These are phyloP conservation scores for Dryobota labecula DNA, from an alignment of 2,888 invertebrate genomes.

Conservation along the genomic window DNA sequence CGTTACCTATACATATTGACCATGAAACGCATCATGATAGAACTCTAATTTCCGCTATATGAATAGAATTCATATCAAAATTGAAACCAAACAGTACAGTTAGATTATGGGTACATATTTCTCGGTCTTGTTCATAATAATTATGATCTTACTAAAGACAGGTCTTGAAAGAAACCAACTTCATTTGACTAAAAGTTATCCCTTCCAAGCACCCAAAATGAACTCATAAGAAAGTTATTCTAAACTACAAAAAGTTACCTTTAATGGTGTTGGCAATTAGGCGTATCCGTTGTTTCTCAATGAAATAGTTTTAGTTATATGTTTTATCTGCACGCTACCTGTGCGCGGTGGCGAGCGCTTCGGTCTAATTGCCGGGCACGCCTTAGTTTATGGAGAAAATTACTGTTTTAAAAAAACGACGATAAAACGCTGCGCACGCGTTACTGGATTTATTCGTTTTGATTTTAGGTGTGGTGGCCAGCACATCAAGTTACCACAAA, in stretches of 20 bases:
- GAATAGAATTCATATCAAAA: background rate
- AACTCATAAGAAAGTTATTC: constrained; percentile 38
- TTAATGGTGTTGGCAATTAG: constrained; percentile 71
- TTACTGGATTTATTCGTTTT: constrained; percentile 20
- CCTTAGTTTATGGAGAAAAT: constrained; percentile 71
- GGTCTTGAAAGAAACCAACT: background rate
- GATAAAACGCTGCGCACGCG: constrained; percentile 25
- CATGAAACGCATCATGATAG: background rate
- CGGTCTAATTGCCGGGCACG: constrained; percentile 77
- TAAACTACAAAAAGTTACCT: constrained; percentile 29
- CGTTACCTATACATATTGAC: background rate
- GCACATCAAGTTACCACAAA: too few species aligned
- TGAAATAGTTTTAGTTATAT: constrained; percentile 68
- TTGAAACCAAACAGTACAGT: background rate
- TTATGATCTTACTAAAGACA: background rate
- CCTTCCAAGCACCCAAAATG: constrained; percentile 1
- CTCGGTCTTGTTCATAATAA: background rate
- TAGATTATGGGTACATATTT: background rate
- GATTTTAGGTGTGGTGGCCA: too few species aligned
- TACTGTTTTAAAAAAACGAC: constrained; percentile 44
- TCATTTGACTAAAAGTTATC: background rate
- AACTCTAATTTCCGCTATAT: background rate
- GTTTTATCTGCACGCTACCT: constrained; percentile 78
- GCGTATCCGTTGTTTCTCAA: constrained; percentile 78
- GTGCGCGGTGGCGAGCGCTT: constrained; percentile 63